Conservation (phyloP, 2,888 invertebrate species). For the Terebella lapidaria region DNA sequence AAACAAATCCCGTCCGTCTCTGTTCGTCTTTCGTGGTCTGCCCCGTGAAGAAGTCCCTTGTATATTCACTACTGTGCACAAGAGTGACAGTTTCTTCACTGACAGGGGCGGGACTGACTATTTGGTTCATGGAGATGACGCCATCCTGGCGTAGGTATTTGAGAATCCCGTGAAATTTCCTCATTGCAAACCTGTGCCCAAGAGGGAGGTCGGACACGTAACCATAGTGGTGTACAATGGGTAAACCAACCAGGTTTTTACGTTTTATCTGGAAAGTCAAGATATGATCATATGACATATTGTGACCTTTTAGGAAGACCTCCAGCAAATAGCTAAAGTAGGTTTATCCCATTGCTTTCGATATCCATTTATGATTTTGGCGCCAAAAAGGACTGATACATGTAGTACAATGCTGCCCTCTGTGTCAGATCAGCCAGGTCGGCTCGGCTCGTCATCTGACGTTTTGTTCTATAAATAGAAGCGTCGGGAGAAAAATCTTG, state of each 20-base stretch:
- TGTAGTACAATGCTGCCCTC: too few relatives aligned
- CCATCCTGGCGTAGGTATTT: conserved; percentile 26
- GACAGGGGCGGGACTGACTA: conserved; percentile 23
- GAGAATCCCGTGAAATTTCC: conserved; percentile 33
- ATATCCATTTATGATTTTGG: too few relatives aligned
- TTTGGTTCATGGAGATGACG: conserved; percentile 29
- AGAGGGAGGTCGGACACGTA: conserved; percentile 31
- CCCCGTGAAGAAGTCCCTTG: conserved; percentile 36
- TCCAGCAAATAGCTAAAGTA: too few relatives aligned
- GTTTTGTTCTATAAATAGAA: too few relatives aligned
- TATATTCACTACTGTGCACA: conserved; percentile 30
- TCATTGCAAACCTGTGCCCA: conserved; percentile 33
- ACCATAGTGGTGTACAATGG: conserved; percentile 32
- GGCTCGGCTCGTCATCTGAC: too few relatives aligned
- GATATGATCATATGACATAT: too few relatives aligned
- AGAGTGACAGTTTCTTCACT: conserved; percentile 10
- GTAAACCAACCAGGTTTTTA: conserved; percentile 18
- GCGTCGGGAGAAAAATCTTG: too few relatives aligned
- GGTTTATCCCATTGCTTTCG: too few relatives aligned
- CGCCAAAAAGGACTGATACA: too few relatives aligned
- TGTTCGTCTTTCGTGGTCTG: conserved; percentile 34
- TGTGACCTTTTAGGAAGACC: too few relatives aligned
- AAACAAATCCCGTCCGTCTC: conserved; percentile 36
- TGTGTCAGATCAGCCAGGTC: too few relatives aligned
- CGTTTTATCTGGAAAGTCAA: not conserved